Evolutionary conservation across 2,113 vertebrate genomes (phyloP).

Genomic region (Sterrhoptilus dennistouni): DNA sequence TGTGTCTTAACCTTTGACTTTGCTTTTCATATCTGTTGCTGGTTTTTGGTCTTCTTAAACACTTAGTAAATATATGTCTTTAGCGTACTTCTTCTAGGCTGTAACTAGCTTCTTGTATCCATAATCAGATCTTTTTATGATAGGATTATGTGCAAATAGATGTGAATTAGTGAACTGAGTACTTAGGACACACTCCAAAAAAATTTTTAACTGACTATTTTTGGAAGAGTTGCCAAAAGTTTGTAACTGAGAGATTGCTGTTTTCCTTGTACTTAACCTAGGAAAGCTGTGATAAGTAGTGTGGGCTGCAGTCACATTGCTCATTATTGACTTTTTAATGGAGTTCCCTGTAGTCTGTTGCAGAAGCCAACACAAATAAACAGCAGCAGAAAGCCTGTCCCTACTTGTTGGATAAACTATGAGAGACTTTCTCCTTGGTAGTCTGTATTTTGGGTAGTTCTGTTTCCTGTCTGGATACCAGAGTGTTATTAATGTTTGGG

Average conservation of each 20-base stretch:
- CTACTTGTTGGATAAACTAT: not conserved
- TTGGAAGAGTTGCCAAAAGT: not conserved
- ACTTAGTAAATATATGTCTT: not conserved
- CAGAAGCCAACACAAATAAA: slow-evolving; percentile 46
- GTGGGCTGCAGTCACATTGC: slow-evolving; percentile 12
- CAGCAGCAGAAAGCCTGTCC: slow-evolving; percentile 7
- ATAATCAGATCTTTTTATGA: not conserved
- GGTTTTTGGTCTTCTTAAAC: not conserved
- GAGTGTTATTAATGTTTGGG: not conserved
- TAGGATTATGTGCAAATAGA: not conserved
- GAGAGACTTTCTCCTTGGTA: not conserved
- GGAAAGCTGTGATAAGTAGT: slow-evolving; percentile 32
- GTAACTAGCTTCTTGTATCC: not conserved
- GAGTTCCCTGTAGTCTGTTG: slow-evolving; percentile 27
- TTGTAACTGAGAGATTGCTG: not conserved
- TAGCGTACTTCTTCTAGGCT: not conserved
- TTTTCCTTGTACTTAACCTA: slow-evolving; percentile 26
- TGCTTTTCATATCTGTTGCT: not conserved
- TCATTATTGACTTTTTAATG: slow-evolving; percentile 57
- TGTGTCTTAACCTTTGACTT: not conserved
- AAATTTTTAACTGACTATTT: not conserved
- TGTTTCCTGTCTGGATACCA: not conserved
- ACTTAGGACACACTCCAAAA: not conserved
- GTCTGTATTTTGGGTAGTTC: not conserved
- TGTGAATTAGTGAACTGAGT: not conserved